Percentiles rank a stretch among this genome's conserved stretches.
Evolutionary conservation across 2,888 invertebrate genomes (phyloP).

Genomic region (Drosophila nigricruria): DNA sequence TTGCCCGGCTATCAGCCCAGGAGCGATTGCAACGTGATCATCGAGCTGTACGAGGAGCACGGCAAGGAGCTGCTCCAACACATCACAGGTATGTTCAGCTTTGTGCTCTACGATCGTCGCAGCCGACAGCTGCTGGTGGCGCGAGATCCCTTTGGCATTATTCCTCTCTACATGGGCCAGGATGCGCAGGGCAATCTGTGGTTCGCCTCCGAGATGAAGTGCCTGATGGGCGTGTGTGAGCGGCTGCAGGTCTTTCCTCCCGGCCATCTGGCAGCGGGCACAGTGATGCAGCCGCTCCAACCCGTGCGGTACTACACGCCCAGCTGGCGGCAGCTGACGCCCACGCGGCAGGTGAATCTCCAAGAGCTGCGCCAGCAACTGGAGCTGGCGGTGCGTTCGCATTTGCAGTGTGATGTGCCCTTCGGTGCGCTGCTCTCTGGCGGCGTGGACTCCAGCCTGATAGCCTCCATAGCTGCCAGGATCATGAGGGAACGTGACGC

Average conservation of each 20-base stretch:
- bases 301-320: constrained; percentile 66
- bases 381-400: constrained; percentile 78
- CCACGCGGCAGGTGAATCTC: constrained; percentile 62
- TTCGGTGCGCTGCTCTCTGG: constrained; percentile 81
- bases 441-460: constrained; percentile 82
- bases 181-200: constrained; percentile 77
- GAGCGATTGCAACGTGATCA: constrained; percentile 82
- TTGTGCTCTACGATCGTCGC: constrained; percentile 81
- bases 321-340: constrained; percentile 66
- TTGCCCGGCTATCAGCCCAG: constrained; percentile 74
- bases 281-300: constrained; percentile 55
- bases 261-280: constrained; percentile 70
- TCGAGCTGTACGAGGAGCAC: constrained; percentile 81
- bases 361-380: constrained; percentile 61
- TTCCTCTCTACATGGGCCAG: constrained; percentile 79
- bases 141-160: constrained; percentile 83
- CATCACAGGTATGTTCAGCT: constrained; percentile 83
- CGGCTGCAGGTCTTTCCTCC: constrained; percentile 77
- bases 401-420: constrained; percentile 82
- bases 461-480: constrained; percentile 81
- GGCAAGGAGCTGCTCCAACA: constrained; percentile 72
- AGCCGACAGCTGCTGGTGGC: constrained; percentile 73
- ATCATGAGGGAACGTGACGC: constrained; percentile 70
- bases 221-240: constrained; percentile 71
- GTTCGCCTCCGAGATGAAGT: constrained; percentile 83